Conservation (phyloP, 1,140 invertebrate species). For the Pseudomyrmex pallidus region DNA sequence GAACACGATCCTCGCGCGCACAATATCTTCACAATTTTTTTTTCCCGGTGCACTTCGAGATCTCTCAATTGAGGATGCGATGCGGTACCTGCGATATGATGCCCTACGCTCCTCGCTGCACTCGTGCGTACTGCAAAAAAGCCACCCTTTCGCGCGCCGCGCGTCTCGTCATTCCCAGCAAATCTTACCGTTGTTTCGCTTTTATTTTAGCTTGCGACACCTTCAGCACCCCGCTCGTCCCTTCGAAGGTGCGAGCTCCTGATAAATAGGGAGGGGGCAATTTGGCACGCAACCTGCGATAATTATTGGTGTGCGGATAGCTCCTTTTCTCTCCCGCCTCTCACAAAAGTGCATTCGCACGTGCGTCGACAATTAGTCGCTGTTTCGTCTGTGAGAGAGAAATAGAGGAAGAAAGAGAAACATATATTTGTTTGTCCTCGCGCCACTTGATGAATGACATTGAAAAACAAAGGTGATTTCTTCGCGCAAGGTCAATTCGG, state of each 20-base stretch:
- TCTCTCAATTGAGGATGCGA: background rate
- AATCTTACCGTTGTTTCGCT: slow-evolving; percentile 78
- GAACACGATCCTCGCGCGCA: background rate
- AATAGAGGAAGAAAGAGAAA: too few species aligned
- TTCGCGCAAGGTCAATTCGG: background rate
- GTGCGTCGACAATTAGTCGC: slow-evolving; percentile 33
- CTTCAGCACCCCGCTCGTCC: slow-evolving; percentile 69
- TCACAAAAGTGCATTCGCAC: slow-evolving; percentile 4
- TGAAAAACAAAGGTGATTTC: slow-evolving; percentile 11
- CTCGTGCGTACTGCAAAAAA: slow-evolving; percentile 74
- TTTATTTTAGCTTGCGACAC: slow-evolving; percentile 83
- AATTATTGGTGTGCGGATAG: slow-evolving; percentile 65
- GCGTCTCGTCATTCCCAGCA: slow-evolving; percentile 64
- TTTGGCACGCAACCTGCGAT: slow-evolving; percentile 70
- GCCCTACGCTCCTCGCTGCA: slow-evolving; percentile 65
- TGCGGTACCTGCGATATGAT: slow-evolving; percentile 72
- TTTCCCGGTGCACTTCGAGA: background rate
- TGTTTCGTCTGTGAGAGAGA: too few species aligned
- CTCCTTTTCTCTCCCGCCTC: slow-evolving; percentile 11
- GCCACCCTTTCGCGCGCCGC: slow-evolving; percentile 69
- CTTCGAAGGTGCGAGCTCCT: slow-evolving; percentile 61
- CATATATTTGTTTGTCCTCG: slow-evolving; percentile 61
- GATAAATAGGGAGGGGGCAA: slow-evolving; percentile 62
- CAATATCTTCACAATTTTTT: background rate
- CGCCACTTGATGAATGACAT: slow-evolving; percentile 46